Base-by-base conservation (phyloP, 2,113 vertebrate genomes). In the Cebidichthys violaceus region DNA sequence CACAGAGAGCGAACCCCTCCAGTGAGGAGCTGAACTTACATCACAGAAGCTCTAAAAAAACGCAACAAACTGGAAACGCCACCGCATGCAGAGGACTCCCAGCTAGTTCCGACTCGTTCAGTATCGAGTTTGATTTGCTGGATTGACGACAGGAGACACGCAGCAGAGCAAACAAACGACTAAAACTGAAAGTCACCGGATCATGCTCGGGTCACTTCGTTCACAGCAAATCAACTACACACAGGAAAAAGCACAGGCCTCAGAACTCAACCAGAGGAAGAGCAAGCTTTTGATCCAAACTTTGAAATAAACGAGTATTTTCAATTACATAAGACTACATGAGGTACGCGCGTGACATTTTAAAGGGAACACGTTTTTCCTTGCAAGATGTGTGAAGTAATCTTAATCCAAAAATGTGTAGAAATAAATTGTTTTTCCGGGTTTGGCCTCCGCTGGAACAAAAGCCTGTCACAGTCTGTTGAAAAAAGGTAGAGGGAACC, bases 271-370 rank as follows among this genome's bases (percentile, higher is more conserved):
- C 33, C 65, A 81, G 57, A 84, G 65, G 55, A 89, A 82, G 82
- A 89, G 52, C 82, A 83, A 90, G 82, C 89, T 88, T 88, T 89
- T 88, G 85, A 83, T 84, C 77, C 68, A 81, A 79, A 75, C 29
- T n/a, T 35, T 57, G 13, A 80, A 82, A 66, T 39, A 0, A 33
- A 45, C 1, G 29, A 9, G 9, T 17, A 17, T 17, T 31, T 76
- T 33, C 10, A 50, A 11, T 45, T 45, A 59, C 13, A 10, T 45
- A 3, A 33, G 39, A 61, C 22, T 65, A 54, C 9, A 47, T 54
- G 4, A 69, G 66, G 68, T 54, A n/a, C 41, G 79, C 20, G 35
- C 17, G 52, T 60, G 11, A 20, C 18, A 11, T 65, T 37, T 62
- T 45, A 45, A 8, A 33, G 35, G 15, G 1, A 80, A 47, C 10